Evolutionary conservation across 2,113 vertebrate genomes (phyloP).

Genomic region (Noctilio leporinus): DNA sequence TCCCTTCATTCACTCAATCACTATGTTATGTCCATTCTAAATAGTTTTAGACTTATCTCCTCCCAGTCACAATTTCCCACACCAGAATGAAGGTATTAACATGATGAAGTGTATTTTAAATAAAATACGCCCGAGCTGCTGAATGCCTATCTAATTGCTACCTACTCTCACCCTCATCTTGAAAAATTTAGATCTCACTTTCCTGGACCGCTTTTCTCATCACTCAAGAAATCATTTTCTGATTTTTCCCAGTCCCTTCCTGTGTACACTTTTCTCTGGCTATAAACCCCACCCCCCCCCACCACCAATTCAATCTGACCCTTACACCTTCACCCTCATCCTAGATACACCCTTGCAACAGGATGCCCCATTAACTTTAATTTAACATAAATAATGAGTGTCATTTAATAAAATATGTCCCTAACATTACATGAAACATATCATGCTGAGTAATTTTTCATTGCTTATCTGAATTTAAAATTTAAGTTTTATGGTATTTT

Average conservation of each 20-base stretch:
- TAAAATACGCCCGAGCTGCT: background rate
- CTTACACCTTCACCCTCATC: background rate
- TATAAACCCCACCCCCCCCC: background rate
- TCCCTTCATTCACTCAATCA: background rate
- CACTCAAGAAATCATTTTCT: background rate
- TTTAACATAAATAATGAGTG: background rate
- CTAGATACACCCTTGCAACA: background rate
- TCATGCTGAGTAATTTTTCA: background rate
- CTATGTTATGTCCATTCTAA: background rate
- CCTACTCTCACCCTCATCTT: background rate
- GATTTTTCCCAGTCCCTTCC: background rate
- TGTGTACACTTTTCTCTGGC: background rate
- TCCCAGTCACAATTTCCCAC: background rate
- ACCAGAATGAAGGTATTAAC: background rate
- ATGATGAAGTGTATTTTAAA: background rate
- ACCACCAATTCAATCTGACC: background rate
- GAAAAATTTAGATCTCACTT: background rate
- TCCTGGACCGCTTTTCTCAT: background rate
- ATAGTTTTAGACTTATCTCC: background rate
- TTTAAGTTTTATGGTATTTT: background rate
- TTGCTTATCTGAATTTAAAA: background rate
- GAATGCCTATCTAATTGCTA: background rate
- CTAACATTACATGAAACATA: background rate
- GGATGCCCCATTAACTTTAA: background rate
- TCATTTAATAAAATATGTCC: background rate